Evolutionary conservation across 1,140 invertebrate species (phyloP), one percentile per base, ranked within the genome.

Genomic region (Uloborus diversus): DNA sequence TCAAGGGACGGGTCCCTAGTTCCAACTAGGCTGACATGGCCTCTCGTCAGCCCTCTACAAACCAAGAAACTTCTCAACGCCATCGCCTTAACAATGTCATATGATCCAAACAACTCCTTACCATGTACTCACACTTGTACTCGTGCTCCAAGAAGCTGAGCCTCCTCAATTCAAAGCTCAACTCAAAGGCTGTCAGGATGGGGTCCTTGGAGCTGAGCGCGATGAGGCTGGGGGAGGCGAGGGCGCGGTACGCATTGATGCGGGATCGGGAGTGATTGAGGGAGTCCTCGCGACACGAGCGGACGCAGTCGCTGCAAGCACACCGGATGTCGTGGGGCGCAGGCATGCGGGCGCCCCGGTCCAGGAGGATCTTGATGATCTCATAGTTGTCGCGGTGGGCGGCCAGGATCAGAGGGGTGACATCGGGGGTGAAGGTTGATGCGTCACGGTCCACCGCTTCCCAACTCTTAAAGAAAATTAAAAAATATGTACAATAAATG

Each of bases 311-410:
- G 86, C 94, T 92, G 87, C 95, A 97, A 65, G 94, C 94, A 86
- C 91, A 95, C 85, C 91, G 90, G 83, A 96, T 93, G 86, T 96
- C 94, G 85, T 97, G 96, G 1, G 96, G 96, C 89, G 94, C 92
- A 0, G 95, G 94, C 76, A 97, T 88, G 13, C 91, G 92, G 3
- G 94, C 93, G 17, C 94, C 94, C 53, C 95, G 90, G 89, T 99
- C 96, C 81, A 99, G 88, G 9, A 99, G 90, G 82, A 99, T 95
- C 90, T 99, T 99, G 84, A 98, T 97, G 83, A 98, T 98, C 89
- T 99, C 97, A 87, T 98, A 99, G 89, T 98, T 99, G 88, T 99
- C 96, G 78, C 95, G 90, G 87, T 99, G 97, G 23, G 96, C 96
- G 2, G 97, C 96, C 83, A 99, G 89, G 83, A 98, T 97, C 68